A percentile compares a stretch with the other conserved stretches of the same genome.
Evolutionary conservation across 92 coral and sea anemone species (phyloP).

Genomic region (Epizoanthus scotinus): DNA sequence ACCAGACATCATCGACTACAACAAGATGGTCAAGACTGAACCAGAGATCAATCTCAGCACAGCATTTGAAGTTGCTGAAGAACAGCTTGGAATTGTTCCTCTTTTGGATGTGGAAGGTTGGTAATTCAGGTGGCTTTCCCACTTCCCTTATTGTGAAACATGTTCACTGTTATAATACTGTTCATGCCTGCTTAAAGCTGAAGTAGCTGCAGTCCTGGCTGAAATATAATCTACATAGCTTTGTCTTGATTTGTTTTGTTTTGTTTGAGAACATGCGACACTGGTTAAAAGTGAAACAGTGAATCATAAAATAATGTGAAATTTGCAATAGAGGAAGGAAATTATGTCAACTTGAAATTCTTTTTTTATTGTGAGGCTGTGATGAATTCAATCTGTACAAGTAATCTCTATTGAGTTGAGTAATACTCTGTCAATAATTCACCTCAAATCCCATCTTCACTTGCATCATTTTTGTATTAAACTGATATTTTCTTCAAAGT

Average conservation of each 20-base stretch:
- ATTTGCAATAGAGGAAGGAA: too few relatives aligned
- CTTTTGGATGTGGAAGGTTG: conserved; percentile 93
- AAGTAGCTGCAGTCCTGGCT: not conserved
- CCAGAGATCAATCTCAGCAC: conserved; percentile 92
- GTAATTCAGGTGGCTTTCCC: not conserved
- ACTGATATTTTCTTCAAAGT: too few relatives aligned
- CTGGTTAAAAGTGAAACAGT: not conserved
- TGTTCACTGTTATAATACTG: not conserved
- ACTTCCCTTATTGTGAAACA: not conserved
- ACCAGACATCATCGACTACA: conserved; percentile 91
- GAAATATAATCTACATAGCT: too few relatives aligned
- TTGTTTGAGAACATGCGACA: not conserved
- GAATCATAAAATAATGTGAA: too few relatives aligned
- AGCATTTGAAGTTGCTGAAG: conserved; percentile 99
- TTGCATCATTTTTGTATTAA: too few relatives aligned
- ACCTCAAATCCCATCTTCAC: too few relatives aligned
- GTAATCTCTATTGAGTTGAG: too few relatives aligned
- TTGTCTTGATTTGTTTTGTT: too few relatives aligned
- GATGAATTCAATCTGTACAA: too few relatives aligned
- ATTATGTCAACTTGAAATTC: too few relatives aligned
- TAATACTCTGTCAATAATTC: too few relatives aligned
- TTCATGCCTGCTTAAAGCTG: not conserved
- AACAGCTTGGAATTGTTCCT: conserved; percentile 91
- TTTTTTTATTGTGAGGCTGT: too few relatives aligned
- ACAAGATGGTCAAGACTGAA: conserved; percentile 78